phyloP scores from a whole-genome alignment of 2,797 vertebrate genomes.

The Scleropages formosus region DNA sequence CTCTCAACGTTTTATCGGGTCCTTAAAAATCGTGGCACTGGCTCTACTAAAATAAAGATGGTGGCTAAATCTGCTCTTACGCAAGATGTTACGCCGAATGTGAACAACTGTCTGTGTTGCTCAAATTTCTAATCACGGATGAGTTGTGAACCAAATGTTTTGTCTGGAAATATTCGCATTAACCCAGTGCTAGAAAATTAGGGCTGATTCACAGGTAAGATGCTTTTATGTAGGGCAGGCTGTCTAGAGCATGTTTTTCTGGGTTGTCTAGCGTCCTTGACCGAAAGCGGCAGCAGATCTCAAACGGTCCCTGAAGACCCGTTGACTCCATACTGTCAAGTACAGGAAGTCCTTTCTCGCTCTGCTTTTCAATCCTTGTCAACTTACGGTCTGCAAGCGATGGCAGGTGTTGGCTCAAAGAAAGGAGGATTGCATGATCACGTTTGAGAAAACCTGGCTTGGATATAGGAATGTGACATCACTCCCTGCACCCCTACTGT shows the following conservation, averaged over 20 bases:
- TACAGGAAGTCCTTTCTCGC: not conserved
- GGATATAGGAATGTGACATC: too few relatives aligned
- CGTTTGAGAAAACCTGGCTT: too few relatives aligned
- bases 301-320: not conserved
- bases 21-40: too few relatives aligned
- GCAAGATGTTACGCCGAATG: not conserved
- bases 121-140: too few relatives aligned
- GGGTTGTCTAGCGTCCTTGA: not conserved
- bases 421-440: too few relatives aligned
- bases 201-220: not conserved
- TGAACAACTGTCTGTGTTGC: not conserved
- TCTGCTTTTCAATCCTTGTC: not conserved
- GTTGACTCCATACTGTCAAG: slow-evolving; percentile 11
- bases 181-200: not conserved
- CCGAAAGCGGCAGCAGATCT: slow-evolving; percentile 12
- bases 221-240: slow-evolving; percentile 22
- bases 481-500: too few relatives aligned
- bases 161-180: not conserved
- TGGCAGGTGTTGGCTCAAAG: too few relatives aligned
- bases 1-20: too few relatives aligned
- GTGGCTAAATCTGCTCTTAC: too few relatives aligned
- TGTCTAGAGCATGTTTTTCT: slow-evolving; percentile 5
- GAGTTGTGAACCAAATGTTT: not conserved
- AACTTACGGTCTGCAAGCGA: not conserved
- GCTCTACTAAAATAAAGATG: too few relatives aligned